phyloP scores from a whole-genome alignment of 2,797 vertebrate species.

The Fistularia tabacaria region DNA sequence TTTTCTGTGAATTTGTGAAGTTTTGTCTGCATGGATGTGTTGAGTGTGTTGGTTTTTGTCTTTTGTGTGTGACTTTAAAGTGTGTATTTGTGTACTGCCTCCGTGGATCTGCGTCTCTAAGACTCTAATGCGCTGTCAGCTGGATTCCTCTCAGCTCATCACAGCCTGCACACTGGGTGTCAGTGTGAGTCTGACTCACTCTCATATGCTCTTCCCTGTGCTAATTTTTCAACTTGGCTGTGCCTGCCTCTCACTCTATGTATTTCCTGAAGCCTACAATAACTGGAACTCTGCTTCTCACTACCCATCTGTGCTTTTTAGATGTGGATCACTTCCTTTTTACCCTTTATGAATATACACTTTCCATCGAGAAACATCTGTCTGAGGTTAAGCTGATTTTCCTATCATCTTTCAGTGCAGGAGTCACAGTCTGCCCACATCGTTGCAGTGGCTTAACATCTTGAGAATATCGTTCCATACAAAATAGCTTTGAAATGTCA shows the following conservation, averaged over 20 bases:
- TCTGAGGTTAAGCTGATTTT: slow-evolving; percentile 31
- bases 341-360: slow-evolving; percentile 35
- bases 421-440: slow-evolving; percentile 17
- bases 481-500: slow-evolving; percentile 41
- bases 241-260: slow-evolving; percentile 50
- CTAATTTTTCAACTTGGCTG: slow-evolving; percentile 61
- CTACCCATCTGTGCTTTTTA: slow-evolving; percentile 53
- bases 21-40: slow-evolving; percentile 9
- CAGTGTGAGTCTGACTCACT: slow-evolving; percentile 72
- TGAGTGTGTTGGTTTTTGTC: slow-evolving; percentile 14
- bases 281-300: slow-evolving; percentile 18
- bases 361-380: slow-evolving; percentile 53
- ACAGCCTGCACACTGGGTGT: slow-evolving; percentile 64
- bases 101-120: slow-evolving; percentile 46
- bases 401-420: slow-evolving; percentile 37
- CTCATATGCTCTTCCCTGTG: slow-evolving; percentile 65
- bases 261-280: slow-evolving; percentile 27
- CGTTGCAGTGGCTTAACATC: slow-evolving; percentile 30
- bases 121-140: slow-evolving; percentile 69
- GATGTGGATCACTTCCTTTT: slow-evolving; percentile 51
- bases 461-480: slow-evolving; percentile 29
- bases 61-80: slow-evolving; percentile 22
- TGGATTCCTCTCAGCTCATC: slow-evolving; percentile 70
- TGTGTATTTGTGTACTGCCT: slow-evolving; percentile 32
- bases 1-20: slow-evolving; percentile 20